These are phyloP conservation scores for Chymomyza caudatula DNA, from an alignment of 2,888 invertebrate species.

Conservation along the genomic window DNA sequence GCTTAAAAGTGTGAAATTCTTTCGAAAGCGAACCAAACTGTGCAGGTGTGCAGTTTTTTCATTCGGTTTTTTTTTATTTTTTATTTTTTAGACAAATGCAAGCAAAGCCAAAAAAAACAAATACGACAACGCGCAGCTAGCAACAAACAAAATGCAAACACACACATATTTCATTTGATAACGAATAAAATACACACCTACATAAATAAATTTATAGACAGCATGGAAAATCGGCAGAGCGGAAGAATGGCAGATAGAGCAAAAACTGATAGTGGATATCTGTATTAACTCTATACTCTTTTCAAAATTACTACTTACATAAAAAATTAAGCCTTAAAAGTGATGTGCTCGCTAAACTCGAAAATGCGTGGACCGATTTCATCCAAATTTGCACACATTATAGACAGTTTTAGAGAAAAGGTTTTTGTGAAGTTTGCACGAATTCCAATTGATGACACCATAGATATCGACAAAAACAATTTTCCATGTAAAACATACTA, in stretches of 20 bases:
- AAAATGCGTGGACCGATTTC: no score
- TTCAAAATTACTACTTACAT: no score
- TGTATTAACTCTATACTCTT: not conserved
- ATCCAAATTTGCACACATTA: no score
- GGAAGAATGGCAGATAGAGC: not conserved
- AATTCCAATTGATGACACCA: no score
- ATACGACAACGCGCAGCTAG: slow-evolving; percentile 26
- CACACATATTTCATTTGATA: slow-evolving; percentile 35
- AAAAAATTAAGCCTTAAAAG: no score
- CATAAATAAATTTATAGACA: not conserved
- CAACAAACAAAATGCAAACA: slow-evolving; percentile 54
- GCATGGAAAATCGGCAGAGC: no score
- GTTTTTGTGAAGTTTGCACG: no score
- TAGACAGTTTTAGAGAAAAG: no score
- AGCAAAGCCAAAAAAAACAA: not conserved
- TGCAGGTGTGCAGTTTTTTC: slow-evolving; percentile 57
- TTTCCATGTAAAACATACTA: no score
- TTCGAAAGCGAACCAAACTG: slow-evolving; percentile 16
- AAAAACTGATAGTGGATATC: not conserved
- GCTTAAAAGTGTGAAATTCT: slow-evolving; percentile 60
- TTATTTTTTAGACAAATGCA: not conserved
- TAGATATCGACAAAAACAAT: no score
- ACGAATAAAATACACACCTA: not conserved
- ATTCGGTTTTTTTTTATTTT: not conserved
- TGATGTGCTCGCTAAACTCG: no score